A percentile compares a stretch with the other conserved stretches of the same genome.
These are phyloP conservation scores for Phrynocephalus versicolor DNA, from an alignment of 2,113 vertebrate genomes.

Conservation along the genomic window DNA sequence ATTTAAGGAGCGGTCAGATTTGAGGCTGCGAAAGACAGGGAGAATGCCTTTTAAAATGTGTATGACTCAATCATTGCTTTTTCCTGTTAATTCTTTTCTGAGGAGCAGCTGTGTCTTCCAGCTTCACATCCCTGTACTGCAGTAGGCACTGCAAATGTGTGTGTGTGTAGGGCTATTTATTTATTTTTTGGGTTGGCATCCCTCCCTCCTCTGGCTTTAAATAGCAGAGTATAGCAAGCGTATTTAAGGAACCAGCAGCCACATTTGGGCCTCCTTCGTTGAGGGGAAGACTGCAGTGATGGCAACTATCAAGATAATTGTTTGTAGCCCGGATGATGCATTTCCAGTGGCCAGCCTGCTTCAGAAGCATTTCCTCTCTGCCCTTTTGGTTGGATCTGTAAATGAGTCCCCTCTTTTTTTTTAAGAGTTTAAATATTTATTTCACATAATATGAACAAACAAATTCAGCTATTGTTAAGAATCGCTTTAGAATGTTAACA, in stretches of 20 bases:
- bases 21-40: not conserved
- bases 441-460: no score
- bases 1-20: not conserved
- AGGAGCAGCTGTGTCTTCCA: not conserved
- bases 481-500: no score
- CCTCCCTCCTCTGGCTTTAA: not conserved
- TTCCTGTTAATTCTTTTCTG: not conserved
- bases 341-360: not conserved
- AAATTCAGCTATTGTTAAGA: no score
- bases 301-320: not conserved
- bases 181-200: not conserved
- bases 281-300: not conserved
- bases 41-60: not conserved
- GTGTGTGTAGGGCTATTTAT: not conserved
- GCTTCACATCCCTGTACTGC: not conserved
- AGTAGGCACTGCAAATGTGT: slow-evolving; percentile 1
- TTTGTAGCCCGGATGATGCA: not conserved
- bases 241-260: slow-evolving; percentile 1
- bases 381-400: not conserved
- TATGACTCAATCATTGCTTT: not conserved
- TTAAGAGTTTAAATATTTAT: no score
- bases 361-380: not conserved
- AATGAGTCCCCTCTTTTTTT: not conserved
- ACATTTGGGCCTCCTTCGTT: not conserved
- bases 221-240: not conserved